Evolutionary conservation across 2,797 vertebrate genomes (phyloP).

Genomic region (Esox lucius): DNA sequence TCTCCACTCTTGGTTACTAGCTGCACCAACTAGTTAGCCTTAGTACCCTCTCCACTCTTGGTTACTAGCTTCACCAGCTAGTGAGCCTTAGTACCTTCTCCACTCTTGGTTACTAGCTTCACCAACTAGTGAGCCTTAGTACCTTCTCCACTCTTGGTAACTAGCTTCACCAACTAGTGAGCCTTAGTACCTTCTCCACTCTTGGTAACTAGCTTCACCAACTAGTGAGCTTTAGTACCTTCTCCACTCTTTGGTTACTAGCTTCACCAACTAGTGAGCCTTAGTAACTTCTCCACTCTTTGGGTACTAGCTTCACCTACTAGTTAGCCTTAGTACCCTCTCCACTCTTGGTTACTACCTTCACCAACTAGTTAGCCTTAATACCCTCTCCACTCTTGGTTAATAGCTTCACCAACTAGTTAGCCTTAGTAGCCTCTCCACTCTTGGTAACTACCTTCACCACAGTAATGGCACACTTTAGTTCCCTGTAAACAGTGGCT

Average conservation of each 20-base stretch:
- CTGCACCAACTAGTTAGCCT: background rate
- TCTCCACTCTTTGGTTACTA: too few relatives aligned
- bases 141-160: background rate
- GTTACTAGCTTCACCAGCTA: too few relatives aligned
- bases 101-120: too few relatives aligned
- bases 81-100: slow-evolving; percentile 4
- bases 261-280: too few relatives aligned
- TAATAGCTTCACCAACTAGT: background rate
- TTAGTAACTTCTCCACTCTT: too few relatives aligned
- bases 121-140: background rate
- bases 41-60: background rate
- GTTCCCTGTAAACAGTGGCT: too few relatives aligned
- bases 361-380: background rate
- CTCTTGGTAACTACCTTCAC: too few relatives aligned
- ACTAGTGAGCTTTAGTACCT: too few relatives aligned
- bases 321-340: slow-evolving; percentile 3
- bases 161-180: background rate
- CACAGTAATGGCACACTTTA: background rate
- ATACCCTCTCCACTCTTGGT: background rate
- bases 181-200: slow-evolving; percentile 2
- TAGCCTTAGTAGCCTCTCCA: slow-evolving; percentile 3
- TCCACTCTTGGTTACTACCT: background rate
- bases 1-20: too few relatives aligned
- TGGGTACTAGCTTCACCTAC: too few relatives aligned
- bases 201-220: too few relatives aligned